phyloP scores from a whole-genome alignment of 2,888 invertebrate genomes.

The Steinernema scapterisci region DNA sequence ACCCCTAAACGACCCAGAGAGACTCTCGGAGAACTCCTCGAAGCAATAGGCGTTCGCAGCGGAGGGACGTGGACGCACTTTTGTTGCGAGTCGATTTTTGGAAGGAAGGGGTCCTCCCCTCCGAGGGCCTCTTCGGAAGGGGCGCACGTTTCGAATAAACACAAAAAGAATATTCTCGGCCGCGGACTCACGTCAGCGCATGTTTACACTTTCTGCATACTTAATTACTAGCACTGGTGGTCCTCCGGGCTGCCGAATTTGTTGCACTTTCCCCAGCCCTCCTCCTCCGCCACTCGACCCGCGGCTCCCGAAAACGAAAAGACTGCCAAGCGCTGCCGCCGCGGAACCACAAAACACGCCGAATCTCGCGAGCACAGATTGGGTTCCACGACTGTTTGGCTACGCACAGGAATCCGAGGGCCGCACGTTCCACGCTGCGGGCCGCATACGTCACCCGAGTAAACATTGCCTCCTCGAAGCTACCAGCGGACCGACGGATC shows the following conservation, averaged over 20 bases:
- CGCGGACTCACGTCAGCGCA: conserved; percentile 30
- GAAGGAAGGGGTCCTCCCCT: conserved; percentile 5
- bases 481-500: neutral
- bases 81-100: conserved; percentile 33
- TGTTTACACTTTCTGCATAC: conserved; percentile 28
- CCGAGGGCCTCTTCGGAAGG: too few relatives aligned
- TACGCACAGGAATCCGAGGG: neutral
- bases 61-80: neutral
- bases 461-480: conserved; percentile 18
- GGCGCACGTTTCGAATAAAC: conserved; percentile 6
- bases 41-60: neutral
- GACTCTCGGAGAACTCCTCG: neutral
- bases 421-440: too few relatives aligned
- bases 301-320: too few relatives aligned
- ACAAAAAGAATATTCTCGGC: conserved; percentile 26
- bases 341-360: neutral
- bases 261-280: neutral
- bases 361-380: conserved; percentile 11
- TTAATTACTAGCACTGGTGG: conserved; percentile 16
- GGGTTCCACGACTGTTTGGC: neutral
- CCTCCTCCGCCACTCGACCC: neutral
- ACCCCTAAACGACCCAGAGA: too few relatives aligned
- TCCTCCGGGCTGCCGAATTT: conserved; percentile 15
- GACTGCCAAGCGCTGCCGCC: too few relatives aligned
- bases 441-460: conserved; percentile 4